Percentiles rank a stretch among this genome's conserved stretches.
Conservation (phyloP, 2,113 vertebrate genomes). For the Eptesicus fuscus region DNA sequence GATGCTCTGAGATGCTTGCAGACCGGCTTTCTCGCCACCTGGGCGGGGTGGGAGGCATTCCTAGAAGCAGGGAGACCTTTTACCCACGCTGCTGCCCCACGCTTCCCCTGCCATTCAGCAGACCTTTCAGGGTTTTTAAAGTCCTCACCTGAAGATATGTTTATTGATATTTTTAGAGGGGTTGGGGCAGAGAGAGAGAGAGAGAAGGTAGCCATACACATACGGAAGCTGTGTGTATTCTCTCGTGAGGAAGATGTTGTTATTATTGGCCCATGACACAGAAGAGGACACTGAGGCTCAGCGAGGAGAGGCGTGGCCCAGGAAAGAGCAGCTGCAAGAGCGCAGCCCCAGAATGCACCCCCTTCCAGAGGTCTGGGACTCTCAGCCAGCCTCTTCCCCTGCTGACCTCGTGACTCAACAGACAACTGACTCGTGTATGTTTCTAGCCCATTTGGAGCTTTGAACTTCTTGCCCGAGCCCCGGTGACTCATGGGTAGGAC, state of each 20-base stretch:
- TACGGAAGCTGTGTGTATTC: not conserved
- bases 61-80: not conserved
- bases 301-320: not conserved
- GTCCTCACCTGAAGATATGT: too few species aligned
- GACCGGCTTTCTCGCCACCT: not conserved
- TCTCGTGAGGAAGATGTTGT: not conserved
- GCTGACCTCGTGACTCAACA: too few species aligned
- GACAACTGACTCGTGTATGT: not conserved
- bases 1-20: not conserved
- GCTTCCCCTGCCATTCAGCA: not conserved
- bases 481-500: not conserved
- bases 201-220: accelerated
- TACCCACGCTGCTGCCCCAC: not conserved
- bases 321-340: not conserved
- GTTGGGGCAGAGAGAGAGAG: too few species aligned
- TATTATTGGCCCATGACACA: not conserved
- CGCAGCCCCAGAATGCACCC: not conserved
- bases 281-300: not conserved
- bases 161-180: too few species aligned
- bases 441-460: not conserved
- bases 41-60: not conserved
- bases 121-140: too few species aligned
- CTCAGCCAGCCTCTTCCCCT: not conserved
- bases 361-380: too few species aligned
- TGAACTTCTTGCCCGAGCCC: not conserved